phyloP scores from a whole-genome alignment of 2,797 vertebrate species.

The Silurus lanzhouensis region DNA sequence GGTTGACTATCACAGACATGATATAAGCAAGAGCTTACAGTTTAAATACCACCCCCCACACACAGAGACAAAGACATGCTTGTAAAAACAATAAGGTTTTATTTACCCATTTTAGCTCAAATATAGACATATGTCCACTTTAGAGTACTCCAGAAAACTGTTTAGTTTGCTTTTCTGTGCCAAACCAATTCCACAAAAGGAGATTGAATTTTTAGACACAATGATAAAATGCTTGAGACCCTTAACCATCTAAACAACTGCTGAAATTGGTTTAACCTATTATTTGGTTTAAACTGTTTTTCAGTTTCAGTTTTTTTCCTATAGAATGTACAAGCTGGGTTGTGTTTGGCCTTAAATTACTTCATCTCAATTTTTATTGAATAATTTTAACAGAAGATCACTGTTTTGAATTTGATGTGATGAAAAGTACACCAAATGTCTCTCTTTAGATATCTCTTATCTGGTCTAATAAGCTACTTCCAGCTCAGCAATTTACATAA shows the following conservation, averaged over 20 bases:
- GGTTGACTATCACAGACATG: background rate
- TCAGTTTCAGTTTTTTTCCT: background rate
- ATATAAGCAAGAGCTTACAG: background rate
- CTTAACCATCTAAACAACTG: background rate
- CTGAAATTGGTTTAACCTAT: background rate
- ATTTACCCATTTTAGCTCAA: background rate
- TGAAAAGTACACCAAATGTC: background rate
- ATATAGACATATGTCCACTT: background rate
- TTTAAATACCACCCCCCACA: background rate
- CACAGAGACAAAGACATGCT: background rate
- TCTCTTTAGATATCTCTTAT: no score
- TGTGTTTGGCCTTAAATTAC: background rate
- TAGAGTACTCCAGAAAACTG: background rate
- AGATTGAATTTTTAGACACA: background rate
- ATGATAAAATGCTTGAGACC: background rate
- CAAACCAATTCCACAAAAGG: background rate
- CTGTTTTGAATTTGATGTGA: background rate
- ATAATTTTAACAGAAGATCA: no score
- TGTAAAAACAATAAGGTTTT: background rate
- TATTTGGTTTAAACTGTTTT: background rate
- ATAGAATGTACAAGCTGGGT: background rate
- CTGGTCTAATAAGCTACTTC: background rate
- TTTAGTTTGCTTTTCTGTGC: background rate
- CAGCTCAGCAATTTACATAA: background rate
- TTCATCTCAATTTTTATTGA: no score